phyloP scores from a whole-genome alignment of 2,113 vertebrate genomes.

The Ornithorhynchus anatinus region DNA sequence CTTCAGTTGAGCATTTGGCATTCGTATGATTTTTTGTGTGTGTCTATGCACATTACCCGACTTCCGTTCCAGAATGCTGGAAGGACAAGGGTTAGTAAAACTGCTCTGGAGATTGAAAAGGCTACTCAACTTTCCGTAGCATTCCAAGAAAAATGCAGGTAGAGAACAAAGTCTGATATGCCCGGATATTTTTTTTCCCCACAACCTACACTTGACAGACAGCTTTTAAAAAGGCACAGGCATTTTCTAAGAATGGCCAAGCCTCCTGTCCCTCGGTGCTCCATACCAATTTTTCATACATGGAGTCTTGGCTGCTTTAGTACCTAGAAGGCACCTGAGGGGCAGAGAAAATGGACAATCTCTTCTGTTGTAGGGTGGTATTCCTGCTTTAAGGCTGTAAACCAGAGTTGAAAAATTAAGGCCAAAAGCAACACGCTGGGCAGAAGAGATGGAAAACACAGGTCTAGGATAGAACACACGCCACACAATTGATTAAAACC shows the following conservation, averaged over 20 bases:
- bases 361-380: background rate
- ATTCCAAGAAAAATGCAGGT: background rate
- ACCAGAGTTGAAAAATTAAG: slow-evolving; percentile 3
- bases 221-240: slow-evolving; percentile 4
- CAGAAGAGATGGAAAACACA: background rate
- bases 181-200: background rate
- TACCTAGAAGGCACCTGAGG: background rate
- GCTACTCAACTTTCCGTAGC: background rate
- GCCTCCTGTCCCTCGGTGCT: background rate
- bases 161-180: background rate
- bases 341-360: background rate
- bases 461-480: background rate
- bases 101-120: background rate
- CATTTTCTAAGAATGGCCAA: background rate
- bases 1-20: background rate
- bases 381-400: slow-evolving; percentile 10
- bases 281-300: background rate
- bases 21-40: background rate
- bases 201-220: background rate
- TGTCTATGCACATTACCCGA: too few species aligned
- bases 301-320: background rate
- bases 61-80: too few species aligned
- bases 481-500: slow-evolving; percentile 39
- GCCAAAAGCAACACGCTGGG: background rate
- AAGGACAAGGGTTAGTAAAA: too few species aligned